Evolutionary conservation across 30 jellyfish, hydroid and myxozoan genomes (phyloP).

Genomic region (Pseudorhiza aurosa): DNA sequence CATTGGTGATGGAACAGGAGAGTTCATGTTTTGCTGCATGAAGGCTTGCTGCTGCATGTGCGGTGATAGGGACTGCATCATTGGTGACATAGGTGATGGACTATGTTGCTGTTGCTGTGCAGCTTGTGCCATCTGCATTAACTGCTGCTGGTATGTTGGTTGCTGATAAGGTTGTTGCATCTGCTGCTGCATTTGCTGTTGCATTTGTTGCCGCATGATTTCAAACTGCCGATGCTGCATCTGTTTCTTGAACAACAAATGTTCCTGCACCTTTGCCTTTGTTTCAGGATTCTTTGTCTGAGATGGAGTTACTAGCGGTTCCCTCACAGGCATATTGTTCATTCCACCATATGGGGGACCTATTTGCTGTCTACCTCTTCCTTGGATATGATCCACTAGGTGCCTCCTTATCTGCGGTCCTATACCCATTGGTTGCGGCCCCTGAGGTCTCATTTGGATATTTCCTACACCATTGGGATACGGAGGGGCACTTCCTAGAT

Average conservation of each 20-base stretch:
- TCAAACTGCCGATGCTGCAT: slow-evolving; percentile 70
- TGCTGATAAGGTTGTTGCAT: slow-evolving; percentile 60
- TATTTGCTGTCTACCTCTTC: slow-evolving; percentile 50
- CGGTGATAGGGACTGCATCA: slow-evolving; percentile 71
- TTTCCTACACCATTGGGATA: slow-evolving; percentile 37
- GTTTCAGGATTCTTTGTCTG: slow-evolving; percentile 77
- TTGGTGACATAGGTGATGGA: slow-evolving; percentile 76
- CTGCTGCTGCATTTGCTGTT: slow-evolving; percentile 60
- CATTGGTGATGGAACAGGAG: slow-evolving; percentile 84
- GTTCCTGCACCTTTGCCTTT: slow-evolving; percentile 76
- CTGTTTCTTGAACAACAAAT: slow-evolving; percentile 59
- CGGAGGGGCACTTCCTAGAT: slow-evolving; percentile 53
- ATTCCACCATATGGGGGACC: slow-evolving; percentile 60
- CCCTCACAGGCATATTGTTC: slow-evolving; percentile 55
- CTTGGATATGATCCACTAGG: slow-evolving; percentile 57
- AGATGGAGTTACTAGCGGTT: slow-evolving; percentile 21
- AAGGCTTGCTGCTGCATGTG: slow-evolving; percentile 70
- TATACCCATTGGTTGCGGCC: slow-evolving; percentile 56
- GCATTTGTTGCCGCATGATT: slow-evolving; percentile 41
- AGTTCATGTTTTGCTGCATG: slow-evolving; percentile 66
- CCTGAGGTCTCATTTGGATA: slow-evolving; percentile 56
- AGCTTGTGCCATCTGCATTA: slow-evolving; percentile 71
- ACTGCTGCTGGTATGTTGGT: slow-evolving; percentile 68
- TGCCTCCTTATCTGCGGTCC: slow-evolving; percentile 68
- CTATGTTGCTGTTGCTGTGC: slow-evolving; percentile 72